Evolutionary conservation across 2,797 vertebrate species (phyloP).

Genomic region (Anguilla megastoma): DNA sequence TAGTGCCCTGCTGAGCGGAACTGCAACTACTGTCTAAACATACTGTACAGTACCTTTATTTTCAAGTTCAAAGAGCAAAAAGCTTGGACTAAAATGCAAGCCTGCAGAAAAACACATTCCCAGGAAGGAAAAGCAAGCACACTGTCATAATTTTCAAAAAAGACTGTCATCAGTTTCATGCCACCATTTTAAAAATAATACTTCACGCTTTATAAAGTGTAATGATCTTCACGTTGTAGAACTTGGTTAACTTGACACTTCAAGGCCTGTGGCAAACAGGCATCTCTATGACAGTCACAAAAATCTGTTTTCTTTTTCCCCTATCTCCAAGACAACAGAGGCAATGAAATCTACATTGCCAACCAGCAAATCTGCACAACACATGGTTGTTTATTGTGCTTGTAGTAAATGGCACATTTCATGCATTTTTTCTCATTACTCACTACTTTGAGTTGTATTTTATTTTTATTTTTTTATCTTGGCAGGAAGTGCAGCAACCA

Average conservation of each 20-base stretch:
- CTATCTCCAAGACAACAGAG: background rate
- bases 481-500: constrained; percentile 22
- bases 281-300: background rate
- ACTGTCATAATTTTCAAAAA: background rate
- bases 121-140: background rate
- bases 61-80: background rate
- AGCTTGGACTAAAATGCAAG: background rate
- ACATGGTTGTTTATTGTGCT: background rate
- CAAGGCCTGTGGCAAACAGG: background rate
- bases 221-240: background rate
- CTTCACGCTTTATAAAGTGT: background rate
- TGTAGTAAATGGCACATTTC: background rate
- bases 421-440: background rate
- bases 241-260: background rate
- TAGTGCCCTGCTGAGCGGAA: background rate
- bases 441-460: background rate
- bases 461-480: background rate
- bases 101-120: background rate
- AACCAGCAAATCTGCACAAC: background rate
- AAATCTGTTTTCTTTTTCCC: background rate
- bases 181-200: background rate
- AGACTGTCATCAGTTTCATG: background rate
- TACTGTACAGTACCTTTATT: background rate
- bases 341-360: background rate
- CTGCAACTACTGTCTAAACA: background rate